phyloP scores from a whole-genome alignment of 92 coral and sea anemone species.

The Parazoanthus swiftii region DNA sequence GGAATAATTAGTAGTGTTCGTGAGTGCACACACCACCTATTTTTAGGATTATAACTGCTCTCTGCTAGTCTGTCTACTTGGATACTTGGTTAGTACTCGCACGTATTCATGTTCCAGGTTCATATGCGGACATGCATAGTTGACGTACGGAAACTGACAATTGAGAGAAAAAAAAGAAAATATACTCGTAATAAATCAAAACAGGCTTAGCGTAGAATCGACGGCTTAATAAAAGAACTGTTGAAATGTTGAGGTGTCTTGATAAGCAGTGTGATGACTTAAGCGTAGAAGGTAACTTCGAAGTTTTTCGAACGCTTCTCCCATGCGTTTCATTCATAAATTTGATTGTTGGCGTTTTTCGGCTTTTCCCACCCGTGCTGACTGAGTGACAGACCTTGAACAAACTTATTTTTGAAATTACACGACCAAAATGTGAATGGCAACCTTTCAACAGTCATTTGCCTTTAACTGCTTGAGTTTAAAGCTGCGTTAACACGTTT shows the following conservation, averaged over 20 bases:
- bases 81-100: too few relatives aligned
- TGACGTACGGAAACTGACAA: too few relatives aligned
- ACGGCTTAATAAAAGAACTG: background rate
- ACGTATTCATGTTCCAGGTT: too few relatives aligned
- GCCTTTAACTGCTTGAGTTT: background rate
- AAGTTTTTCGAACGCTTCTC: conserved; percentile 5
- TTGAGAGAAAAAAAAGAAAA: background rate
- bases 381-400: background rate
- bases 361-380: background rate
- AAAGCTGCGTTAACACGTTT: background rate
- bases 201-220: background rate
- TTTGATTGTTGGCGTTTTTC: conserved; percentile 22
- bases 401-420: too few relatives aligned
- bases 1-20: too few relatives aligned
- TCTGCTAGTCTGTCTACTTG: too few relatives aligned
- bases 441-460: too few relatives aligned
- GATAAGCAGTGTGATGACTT: background rate
- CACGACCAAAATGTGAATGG: too few relatives aligned
- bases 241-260: background rate
- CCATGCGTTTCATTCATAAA: conserved; percentile 3
- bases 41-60: too few relatives aligned
- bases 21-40: too few relatives aligned
- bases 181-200: background rate
- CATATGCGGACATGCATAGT: background rate
- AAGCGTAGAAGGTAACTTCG: background rate